Conservation (phyloP, 2,113 vertebrate genomes). For the Pseudorhombus dupliciocellatus region DNA sequence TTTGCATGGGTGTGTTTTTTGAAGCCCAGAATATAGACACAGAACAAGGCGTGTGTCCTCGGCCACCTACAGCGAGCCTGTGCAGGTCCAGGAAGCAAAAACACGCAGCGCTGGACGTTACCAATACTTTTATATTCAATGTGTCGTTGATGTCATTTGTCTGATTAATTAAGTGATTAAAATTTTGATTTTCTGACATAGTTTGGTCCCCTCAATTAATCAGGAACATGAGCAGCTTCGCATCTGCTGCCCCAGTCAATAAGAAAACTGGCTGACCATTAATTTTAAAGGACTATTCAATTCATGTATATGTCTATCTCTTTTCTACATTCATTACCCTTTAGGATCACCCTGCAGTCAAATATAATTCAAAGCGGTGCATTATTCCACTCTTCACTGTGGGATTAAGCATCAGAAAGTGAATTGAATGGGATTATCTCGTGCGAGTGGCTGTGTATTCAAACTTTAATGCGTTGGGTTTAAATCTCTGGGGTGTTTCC, state of each 20-base stretch:
- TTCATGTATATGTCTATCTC: neutral
- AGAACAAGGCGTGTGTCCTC: slow-evolving; percentile 19
- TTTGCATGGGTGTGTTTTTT: neutral
- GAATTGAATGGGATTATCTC: slow-evolving; percentile 47
- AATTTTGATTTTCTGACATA: neutral
- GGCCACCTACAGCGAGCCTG: slow-evolving; percentile 16
- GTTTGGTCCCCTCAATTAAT: neutral
- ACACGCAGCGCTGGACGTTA: neutral
- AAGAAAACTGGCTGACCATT: neutral
- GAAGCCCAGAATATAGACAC: slow-evolving; percentile 11
- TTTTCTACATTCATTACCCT: neutral
- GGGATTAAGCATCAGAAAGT: slow-evolving; percentile 39
- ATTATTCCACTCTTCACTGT: slow-evolving; percentile 22
- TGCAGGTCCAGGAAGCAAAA: neutral
- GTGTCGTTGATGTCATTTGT: neutral
- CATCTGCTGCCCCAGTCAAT: neutral
- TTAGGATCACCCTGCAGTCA: neutral
- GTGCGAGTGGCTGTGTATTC: slow-evolving; percentile 7
- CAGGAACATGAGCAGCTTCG: too few species aligned
- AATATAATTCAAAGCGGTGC: neutral
- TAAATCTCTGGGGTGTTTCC: slow-evolving; percentile 21
- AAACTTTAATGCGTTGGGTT: slow-evolving; percentile 28
- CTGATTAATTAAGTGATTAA: neutral
- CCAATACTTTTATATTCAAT: neutral
- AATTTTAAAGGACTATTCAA: neutral